Evolutionary conservation across 2,797 vertebrate species (phyloP).

Genomic region (Tokudaia tokunoshimensis): DNA sequence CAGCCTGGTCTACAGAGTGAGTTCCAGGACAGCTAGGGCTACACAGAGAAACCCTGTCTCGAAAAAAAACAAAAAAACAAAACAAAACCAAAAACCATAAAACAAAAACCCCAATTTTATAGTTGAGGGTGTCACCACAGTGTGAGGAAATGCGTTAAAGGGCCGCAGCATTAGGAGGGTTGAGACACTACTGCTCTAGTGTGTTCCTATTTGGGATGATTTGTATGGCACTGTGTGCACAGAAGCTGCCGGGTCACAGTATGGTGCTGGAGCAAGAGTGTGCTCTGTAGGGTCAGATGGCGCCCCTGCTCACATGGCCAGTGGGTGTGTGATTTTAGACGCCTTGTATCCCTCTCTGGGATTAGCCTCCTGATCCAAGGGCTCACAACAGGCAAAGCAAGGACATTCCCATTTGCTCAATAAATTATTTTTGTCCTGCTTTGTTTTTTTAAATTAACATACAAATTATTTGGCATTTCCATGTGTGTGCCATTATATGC

Average conservation of each 20-base stretch:
- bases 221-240: not conserved
- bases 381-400: not conserved
- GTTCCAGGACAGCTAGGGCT: too few species aligned
- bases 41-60: too few species aligned
- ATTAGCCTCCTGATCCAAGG: not conserved
- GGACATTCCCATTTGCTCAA: not conserved
- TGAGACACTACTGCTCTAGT: not conserved
- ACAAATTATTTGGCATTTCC: not conserved
- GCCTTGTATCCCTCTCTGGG: not conserved
- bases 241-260: not conserved
- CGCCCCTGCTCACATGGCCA: not conserved
- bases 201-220: not conserved
- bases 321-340: not conserved
- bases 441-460: not conserved
- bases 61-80: too few species aligned
- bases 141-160: not conserved
- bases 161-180: not conserved
- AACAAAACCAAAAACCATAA: not conserved
- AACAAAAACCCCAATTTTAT: not conserved
- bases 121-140: not conserved
- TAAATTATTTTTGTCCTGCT: not conserved
- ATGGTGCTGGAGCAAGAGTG: too few species aligned
- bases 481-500: not conserved
- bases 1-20: too few species aligned
- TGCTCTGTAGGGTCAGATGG: not conserved